Conservation (phyloP, 2,113 vertebrate species). For the Spea bombifrons region DNA sequence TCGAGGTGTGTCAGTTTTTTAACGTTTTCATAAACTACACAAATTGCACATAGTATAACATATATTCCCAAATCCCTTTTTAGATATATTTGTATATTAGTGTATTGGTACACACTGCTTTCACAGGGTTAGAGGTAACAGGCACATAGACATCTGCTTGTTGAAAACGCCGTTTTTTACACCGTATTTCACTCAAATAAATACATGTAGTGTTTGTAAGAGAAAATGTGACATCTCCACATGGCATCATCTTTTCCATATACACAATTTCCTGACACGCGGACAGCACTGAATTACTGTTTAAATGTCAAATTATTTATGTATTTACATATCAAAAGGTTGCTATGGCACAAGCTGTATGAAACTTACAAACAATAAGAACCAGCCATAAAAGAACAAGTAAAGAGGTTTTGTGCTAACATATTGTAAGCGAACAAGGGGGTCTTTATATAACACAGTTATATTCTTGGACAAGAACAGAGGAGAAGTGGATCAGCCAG, state of each 20-base stretch:
- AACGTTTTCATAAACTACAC: no score
- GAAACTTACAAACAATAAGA: slow-evolving; percentile 11
- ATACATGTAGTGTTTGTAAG: not conserved
- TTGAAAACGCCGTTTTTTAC: not conserved
- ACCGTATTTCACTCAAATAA: not conserved
- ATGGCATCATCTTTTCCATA: slow-evolving; percentile 32
- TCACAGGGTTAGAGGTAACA: no score
- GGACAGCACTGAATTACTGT: slow-evolving; percentile 4
- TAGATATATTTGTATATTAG: no score
- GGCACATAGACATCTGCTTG: no score
- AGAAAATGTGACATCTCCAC: slow-evolving; percentile 21
- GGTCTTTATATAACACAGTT: slow-evolving; percentile 11
- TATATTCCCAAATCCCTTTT: no score
- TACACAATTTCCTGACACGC: slow-evolving; percentile 18
- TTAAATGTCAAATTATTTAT: slow-evolving; percentile 1
- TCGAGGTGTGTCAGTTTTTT: no score
- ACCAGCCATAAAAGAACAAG: not conserved
- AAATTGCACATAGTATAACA: no score
- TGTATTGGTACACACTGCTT: no score
- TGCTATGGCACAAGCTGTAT: slow-evolving; percentile 21
- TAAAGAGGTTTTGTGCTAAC: not conserved
- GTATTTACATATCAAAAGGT: slow-evolving; percentile 35
- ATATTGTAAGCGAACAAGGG: slow-evolving; percentile 19
- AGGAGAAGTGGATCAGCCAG: not conserved
- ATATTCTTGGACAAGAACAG: not conserved